Percentiles rank a stretch among this genome's conserved stretches.
Evolutionary conservation across 2,888 invertebrate species (phyloP).

Genomic region (Tricholauxania praeusta): DNA sequence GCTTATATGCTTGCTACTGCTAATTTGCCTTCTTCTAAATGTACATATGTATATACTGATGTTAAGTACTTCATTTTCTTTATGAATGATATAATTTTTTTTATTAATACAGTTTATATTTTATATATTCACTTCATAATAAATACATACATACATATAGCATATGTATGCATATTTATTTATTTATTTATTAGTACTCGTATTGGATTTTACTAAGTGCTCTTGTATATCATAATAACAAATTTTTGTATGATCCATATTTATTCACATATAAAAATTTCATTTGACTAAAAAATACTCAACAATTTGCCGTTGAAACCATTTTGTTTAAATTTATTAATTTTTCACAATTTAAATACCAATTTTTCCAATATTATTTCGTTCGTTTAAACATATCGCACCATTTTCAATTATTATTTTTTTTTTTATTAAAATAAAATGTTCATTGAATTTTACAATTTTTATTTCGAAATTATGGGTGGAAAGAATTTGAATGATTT

Average conservation of each 20-base stretch:
- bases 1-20: not conserved
- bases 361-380: not conserved
- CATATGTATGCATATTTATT: slow-evolving; percentile 41
- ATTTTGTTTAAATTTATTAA: slow-evolving; percentile 53
- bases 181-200: slow-evolving; percentile 6
- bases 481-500: too few species aligned
- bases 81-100: not conserved
- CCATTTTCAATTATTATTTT: too few species aligned
- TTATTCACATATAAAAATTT: slow-evolving; percentile 36
- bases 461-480: too few species aligned
- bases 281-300: slow-evolving; percentile 64
- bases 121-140: not conserved
- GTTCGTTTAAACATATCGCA: not conserved
- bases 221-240: slow-evolving; percentile 36
- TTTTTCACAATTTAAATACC: not conserved
- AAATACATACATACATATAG: slow-evolving; percentile 21
- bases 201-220: slow-evolving; percentile 27
- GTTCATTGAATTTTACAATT: too few species aligned
- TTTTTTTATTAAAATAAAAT: too few species aligned
- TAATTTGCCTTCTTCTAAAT: too few species aligned
- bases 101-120: not conserved
- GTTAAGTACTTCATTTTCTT: not conserved
- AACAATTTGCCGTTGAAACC: slow-evolving; percentile 68
- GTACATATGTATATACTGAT: too few species aligned
- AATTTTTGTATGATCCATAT: slow-evolving; percentile 24